Conservation (phyloP, 2,797 vertebrate species). For the Channa striata region DNA sequence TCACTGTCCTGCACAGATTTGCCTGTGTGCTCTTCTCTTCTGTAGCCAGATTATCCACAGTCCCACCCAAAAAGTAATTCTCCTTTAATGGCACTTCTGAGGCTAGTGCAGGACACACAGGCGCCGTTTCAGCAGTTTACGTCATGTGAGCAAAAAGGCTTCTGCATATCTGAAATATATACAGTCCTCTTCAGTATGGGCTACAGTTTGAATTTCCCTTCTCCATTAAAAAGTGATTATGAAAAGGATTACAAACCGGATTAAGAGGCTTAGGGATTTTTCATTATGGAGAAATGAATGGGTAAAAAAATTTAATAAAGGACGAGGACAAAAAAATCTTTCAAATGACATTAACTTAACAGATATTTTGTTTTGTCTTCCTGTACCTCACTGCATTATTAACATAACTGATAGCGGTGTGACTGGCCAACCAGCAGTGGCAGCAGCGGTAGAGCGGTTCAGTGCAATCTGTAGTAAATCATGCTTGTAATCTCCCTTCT, state of each 20-base stretch:
- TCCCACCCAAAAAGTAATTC: constrained; percentile 47
- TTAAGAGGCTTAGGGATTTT: constrained; percentile 64
- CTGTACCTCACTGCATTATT: neutral
- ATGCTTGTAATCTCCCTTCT: constrained; percentile 79
- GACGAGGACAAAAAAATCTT: neutral
- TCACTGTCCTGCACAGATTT: constrained; percentile 63
- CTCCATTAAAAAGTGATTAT: constrained; percentile 68
- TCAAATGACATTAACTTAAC: constrained; percentile 1
- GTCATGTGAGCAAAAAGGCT: neutral
- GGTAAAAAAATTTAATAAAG: constrained; percentile 17
- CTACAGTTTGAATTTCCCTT: constrained; percentile 41
- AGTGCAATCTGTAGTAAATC: constrained; percentile 76
- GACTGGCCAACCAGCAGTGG: too few species aligned
- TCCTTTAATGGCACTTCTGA: constrained; percentile 6
- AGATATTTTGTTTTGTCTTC: constrained; percentile 12
- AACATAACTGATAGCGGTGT: constrained; percentile 11
- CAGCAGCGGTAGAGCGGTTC: constrained; percentile 35
- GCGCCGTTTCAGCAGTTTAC: constrained; percentile 28
- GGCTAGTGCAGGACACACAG: constrained; percentile 8
- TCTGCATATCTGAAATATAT: constrained; percentile 7
- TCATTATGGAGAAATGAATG: constrained; percentile 36
- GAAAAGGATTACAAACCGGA: constrained; percentile 71
- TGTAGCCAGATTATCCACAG: constrained; percentile 56
- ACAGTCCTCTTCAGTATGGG: constrained; percentile 17
- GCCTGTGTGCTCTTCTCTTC: constrained; percentile 44